A percentile compares a stretch with the other conserved stretches of the same genome.
Evolutionary conservation across 2,113 vertebrate genomes (phyloP).

Genomic region (Psilopsiagon aurifrons): DNA sequence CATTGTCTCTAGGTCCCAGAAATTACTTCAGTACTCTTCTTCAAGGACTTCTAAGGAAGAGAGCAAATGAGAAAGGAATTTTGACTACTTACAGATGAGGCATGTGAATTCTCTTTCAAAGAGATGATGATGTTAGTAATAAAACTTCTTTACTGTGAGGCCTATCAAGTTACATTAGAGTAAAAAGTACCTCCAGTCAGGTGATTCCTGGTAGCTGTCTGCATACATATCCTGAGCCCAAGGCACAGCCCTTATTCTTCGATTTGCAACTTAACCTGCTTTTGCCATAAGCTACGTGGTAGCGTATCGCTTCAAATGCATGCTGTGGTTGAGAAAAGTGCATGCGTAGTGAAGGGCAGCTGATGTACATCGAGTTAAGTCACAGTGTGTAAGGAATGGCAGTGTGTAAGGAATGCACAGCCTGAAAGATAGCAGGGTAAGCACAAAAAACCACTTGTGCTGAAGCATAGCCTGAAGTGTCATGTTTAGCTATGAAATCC

Average conservation of each 20-base stretch:
- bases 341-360: not conserved
- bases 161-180: not conserved
- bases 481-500: not conserved
- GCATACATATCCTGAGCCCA: not conserved
- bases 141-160: not conserved
- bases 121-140: not conserved
- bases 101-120: not conserved
- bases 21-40: not conserved
- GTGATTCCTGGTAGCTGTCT: not conserved
- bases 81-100: not conserved
- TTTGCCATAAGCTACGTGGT: not conserved
- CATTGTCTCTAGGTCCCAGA: not conserved
- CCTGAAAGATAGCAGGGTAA: not conserved
- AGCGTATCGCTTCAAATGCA: not conserved
- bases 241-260: not conserved
- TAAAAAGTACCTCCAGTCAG: not conserved
- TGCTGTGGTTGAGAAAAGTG: not conserved
- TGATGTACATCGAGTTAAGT: not conserved
- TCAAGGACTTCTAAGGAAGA: not conserved
- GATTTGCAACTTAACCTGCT: not conserved
- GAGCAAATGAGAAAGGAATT: not conserved
- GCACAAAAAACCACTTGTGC: not conserved
- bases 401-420: too few relatives aligned
- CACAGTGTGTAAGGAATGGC: not conserved
- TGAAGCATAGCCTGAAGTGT: not conserved